These are phyloP conservation scores for Sisor rabdophorus DNA, from an alignment of 2,113 vertebrate genomes.

Conservation along the genomic window DNA sequence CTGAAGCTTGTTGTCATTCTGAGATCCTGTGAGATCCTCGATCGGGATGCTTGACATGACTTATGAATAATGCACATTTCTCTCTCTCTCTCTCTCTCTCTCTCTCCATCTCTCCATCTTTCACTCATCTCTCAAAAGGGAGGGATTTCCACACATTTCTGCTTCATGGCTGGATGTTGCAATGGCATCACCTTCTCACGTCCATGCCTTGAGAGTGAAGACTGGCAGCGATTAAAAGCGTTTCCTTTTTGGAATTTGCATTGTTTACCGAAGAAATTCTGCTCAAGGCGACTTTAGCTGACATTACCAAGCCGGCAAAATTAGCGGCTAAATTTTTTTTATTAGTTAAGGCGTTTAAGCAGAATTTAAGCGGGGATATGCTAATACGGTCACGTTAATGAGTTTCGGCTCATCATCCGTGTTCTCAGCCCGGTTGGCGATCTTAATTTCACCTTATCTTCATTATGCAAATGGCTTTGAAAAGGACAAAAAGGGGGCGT, in stretches of 20 bases:
- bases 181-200: slow-evolving; percentile 29
- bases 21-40: slow-evolving; percentile 11
- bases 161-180: slow-evolving; percentile 22
- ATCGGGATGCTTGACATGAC: slow-evolving; percentile 33
- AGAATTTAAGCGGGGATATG: slow-evolving; percentile 64
- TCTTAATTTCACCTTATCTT: slow-evolving; percentile 77
- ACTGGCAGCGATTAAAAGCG: background rate
- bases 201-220: slow-evolving; percentile 23
- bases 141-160: slow-evolving; percentile 46
- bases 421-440: slow-evolving; percentile 55
- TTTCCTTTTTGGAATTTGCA: slow-evolving; percentile 57
- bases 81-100: slow-evolving; percentile 24
- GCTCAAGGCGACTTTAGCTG: slow-evolving; percentile 3
- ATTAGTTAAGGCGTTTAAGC: slow-evolving; percentile 61
- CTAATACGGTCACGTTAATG: slow-evolving; percentile 77
- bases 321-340: slow-evolving; percentile 45
- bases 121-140: slow-evolving; percentile 35
- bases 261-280: slow-evolving; percentile 55
- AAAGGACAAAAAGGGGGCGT: slow-evolving; percentile 56
- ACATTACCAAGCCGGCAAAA: slow-evolving; percentile 36
- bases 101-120: slow-evolving; percentile 21
- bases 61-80: slow-evolving; percentile 47
- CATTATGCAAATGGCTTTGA: slow-evolving; percentile 83
- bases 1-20: background rate
- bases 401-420: slow-evolving; percentile 76